These are phyloP conservation scores for Xiphorhynchus erythropygius DNA, from an alignment of 2,797 vertebrate genomes.

Conservation along the genomic window DNA sequence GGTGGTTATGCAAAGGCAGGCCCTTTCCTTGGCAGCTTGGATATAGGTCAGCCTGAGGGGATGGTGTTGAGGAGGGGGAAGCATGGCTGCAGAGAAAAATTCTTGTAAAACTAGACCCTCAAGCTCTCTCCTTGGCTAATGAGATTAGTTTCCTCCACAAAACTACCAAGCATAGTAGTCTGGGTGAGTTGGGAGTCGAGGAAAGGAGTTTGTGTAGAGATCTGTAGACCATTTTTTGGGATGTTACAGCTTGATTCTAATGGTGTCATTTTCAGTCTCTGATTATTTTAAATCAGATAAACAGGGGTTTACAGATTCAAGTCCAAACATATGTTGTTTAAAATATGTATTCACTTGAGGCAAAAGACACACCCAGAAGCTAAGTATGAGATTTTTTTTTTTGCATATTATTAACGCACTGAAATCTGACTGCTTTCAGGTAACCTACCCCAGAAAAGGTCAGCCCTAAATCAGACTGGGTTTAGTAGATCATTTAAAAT, in stretches of 20 bases:
- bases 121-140: not conserved
- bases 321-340: conserved; percentile 20
- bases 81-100: not conserved
- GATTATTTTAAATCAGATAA: conserved; percentile 28
- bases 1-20: not conserved
- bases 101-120: conserved; percentile 30
- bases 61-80: not conserved
- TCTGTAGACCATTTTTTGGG: not conserved
- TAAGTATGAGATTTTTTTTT: not conserved
- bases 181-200: not conserved
- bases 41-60: not conserved
- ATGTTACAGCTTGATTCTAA: not conserved
- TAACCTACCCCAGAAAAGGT: not conserved
- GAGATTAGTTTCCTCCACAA: not conserved
- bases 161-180: not conserved
- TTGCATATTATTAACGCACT: not conserved
- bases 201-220: not conserved
- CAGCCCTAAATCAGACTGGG: not conserved
- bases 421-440: conserved; percentile 10
- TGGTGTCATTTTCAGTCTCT: not conserved
- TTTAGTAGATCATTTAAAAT: not conserved
- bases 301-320: not conserved
- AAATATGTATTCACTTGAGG: conserved; percentile 43
- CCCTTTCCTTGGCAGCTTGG: not conserved
- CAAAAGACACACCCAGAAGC: conserved; percentile 43